phyloP scores from a whole-genome alignment of 1,140 invertebrate genomes.

The Drosophila erecta region DNA sequence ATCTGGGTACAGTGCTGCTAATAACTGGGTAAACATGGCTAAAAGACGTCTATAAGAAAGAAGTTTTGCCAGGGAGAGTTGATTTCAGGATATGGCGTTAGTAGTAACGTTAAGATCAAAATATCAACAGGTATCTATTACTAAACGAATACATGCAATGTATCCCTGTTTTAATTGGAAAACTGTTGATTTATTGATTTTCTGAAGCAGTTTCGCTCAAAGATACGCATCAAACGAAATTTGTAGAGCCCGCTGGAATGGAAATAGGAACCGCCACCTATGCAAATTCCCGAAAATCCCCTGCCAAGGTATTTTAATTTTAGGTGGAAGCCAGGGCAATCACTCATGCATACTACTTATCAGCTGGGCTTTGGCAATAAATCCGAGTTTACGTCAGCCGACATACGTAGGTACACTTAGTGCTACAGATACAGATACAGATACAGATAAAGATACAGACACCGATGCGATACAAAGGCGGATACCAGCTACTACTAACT shows the following conservation, averaged over 20 bases:
- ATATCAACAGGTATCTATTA: background rate
- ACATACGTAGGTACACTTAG: background rate
- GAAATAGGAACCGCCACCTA: background rate
- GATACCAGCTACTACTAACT: constrained; percentile 28
- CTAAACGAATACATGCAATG: too few species aligned
- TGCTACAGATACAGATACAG: background rate
- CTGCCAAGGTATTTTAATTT: constrained; percentile 1
- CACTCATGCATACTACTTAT: constrained; percentile 39
- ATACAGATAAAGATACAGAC: background rate
- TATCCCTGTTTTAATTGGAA: too few species aligned
- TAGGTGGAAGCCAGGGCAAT: constrained; percentile 17
- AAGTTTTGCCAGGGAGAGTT: constrained; percentile 5
- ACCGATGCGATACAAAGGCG: constrained; percentile 7
- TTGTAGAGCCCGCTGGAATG: constrained; percentile 4
- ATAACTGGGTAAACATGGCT: constrained; percentile 47
- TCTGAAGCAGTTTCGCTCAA: background rate
- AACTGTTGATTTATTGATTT: background rate
- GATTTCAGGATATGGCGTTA: too few species aligned
- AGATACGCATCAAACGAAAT: background rate
- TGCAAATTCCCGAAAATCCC: constrained; percentile 27
- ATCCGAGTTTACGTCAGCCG: constrained; percentile 9
- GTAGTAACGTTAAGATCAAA: background rate
- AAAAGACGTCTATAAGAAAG: constrained; percentile 1
- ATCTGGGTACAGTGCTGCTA: constrained; percentile 41
- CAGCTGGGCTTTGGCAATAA: constrained; percentile 48